Percentiles rank a stretch among this genome's conserved stretches.
Conservation (phyloP, 2,797 vertebrate genomes). For the Propithecus perrieri region DNA sequence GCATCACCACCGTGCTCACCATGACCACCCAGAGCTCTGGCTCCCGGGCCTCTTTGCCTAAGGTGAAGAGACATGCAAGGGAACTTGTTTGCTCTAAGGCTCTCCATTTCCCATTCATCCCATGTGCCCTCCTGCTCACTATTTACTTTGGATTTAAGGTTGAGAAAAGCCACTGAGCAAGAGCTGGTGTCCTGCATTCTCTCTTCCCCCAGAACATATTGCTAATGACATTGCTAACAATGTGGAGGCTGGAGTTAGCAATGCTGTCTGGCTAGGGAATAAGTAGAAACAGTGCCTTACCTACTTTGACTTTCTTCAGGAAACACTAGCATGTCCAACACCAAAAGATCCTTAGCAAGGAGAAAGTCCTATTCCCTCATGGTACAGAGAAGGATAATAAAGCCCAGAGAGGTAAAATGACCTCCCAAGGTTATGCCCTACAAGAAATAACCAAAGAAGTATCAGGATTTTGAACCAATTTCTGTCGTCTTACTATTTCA, state of each 20-base stretch:
- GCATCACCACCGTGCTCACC: constrained; percentile 96
- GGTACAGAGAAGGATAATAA: neutral
- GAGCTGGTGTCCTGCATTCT: neutral
- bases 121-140: neutral
- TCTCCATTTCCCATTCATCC: neutral
- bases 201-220: neutral
- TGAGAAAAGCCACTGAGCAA: neutral
- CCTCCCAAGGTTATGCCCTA: constrained; percentile 33
- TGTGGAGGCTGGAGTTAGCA: neutral
- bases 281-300: neutral
- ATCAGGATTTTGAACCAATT: constrained; percentile 34
- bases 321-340: constrained; percentile 10
- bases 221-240: neutral
- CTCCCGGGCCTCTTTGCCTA: constrained; percentile 95
- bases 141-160: neutral
- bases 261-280: neutral
- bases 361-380: neutral
- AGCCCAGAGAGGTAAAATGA: constrained; percentile 12
- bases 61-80: constrained; percentile 85
- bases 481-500: neutral
- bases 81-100: neutral
- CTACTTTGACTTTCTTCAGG: neutral
- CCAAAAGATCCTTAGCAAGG: constrained; percentile 11
- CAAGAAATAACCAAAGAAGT: constrained; percentile 23
- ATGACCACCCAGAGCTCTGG: constrained; percentile 98